Evolutionary conservation across 2,888 invertebrate species (phyloP).

Genomic region (Orthonychiurus folsomi): DNA sequence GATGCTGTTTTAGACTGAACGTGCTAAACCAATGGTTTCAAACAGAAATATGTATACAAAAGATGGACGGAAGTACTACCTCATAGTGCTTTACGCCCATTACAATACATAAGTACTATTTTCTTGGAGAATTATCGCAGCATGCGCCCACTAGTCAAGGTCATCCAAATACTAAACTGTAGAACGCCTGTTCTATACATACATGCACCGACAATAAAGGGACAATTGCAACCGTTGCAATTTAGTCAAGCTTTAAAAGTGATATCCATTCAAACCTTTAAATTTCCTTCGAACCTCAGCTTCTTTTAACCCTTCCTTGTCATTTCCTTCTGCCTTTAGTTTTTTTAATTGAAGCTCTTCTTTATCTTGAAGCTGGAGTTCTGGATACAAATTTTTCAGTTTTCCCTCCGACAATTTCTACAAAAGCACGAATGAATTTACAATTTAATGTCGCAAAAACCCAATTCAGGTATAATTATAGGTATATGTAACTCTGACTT

Average conservation of each 20-base stretch:
- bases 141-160: no score
- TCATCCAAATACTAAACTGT: no score
- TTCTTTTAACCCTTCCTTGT: constrained; percentile 77
- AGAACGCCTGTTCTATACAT: background rate
- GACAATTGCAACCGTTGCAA: no score
- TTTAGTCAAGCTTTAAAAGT: background rate
- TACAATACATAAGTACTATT: no score
- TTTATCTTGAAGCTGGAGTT: constrained; percentile 84
- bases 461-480: constrained; percentile 12
- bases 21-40: no score
- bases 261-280: constrained; percentile 56
- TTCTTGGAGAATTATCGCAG: no score
- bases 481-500: constrained; percentile 42
- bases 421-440: no score
- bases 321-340: constrained; percentile 68
- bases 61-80: no score
- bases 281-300: constrained; percentile 69
- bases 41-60: no score
- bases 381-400: constrained; percentile 74
- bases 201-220: no score
- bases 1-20: no score
- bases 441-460: constrained; percentile 6
- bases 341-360: constrained; percentile 79
- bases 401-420: constrained; percentile 75
- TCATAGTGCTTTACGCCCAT: no score